Base-by-base conservation (phyloP, 2,797 vertebrate species). In the Parauchenoglanis ngamensis region DNA sequence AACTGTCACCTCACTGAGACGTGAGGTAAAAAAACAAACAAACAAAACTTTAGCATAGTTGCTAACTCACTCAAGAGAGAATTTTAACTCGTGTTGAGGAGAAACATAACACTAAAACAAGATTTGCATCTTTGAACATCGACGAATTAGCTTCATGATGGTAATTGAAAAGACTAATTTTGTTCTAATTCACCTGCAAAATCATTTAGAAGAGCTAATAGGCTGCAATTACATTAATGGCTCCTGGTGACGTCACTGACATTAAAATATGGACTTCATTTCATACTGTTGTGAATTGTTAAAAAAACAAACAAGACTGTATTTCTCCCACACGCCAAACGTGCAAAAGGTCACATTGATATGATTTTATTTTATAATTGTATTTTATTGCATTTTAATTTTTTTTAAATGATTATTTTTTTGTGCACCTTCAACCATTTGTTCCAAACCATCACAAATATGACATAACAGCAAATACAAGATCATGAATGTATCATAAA, bases 1-100 rank as follows among this genome's bases (percentile, higher is more conserved):
- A 75, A 85, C 70, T 46, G 83, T 85, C 70, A 75, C 40, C 70
- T 59, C 17, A 40, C 35, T 73, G 70, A 77, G 75, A 49, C 65
- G 65, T 3, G 7, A 77, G 28, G 3, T 7, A 61, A 61, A 59
- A 59, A 59, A 61, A n/a, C 54, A 54, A 54, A 13, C 54, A 65
- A 13, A 3, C 63, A 15, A 35, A 79, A 35, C 28, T 65, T 82
- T 65, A 46, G 40, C 59, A 65, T 82, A 25, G 13, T 0, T 63
- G 79, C 79, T 82, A 82, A 65, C 59, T 63, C 1, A 4, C 1
- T 46, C 23, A 44, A 6, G 25, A 19, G 1, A 1, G 0, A 10
- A 7, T 15, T 65, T 28, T 19, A 49, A 63, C 25, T 1, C 21
- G 0, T 8, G 0, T 25, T 7, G 0, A 3, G 4, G 6, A 3